Base-by-base conservation (phyloP, 2,797 vertebrate species). In the Diplodus puntazzo region DNA sequence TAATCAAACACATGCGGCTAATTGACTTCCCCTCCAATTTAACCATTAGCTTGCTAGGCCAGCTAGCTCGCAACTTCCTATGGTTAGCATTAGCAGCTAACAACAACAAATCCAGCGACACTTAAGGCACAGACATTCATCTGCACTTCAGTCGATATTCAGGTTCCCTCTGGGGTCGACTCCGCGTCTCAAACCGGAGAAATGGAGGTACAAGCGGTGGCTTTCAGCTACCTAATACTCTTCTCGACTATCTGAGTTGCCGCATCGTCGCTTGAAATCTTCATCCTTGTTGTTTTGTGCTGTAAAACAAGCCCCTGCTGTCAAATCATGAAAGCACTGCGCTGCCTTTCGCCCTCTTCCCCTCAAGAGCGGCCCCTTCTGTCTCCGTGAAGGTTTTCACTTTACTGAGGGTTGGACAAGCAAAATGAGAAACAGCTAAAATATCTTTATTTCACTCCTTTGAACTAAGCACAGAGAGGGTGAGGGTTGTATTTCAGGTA, bases 361-460 rank as follows among this genome's bases (percentile, higher is more conserved):
- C 83, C 89, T 89, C 91, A 88, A 89, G 68, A 91, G 93, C 89
- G 94, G 84, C 94, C 92, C 79, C 95, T 92, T 71, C 86, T 69
- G 92, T 86, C 79, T 34, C 30, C 53, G 10, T 4, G 27, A 11
- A 23, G 71, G 11, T 2, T 49, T 60, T 54, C 65, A 48, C 34
- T 23, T 9, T 1, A 20, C 39, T 2, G 16, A 9, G 39, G 39
- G 18, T 1, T 46, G 45, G 9, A 39, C 10, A 8, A 8, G 10
- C 30, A 12, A 1, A 9, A 16, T 1, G 6, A 25, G 5, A 27
- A 25, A 59, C 0, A 1, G 9, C 11, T 4, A 0, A 11, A 43
- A 4, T 7, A 43, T 34, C 12, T 9, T 7, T 1, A 11, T 17
- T 21, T 10, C 8, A 2, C 10, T 23, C 4, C 6, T 34, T 3